Evolutionary conservation across 2,888 invertebrate species (phyloP).

Genomic region (Epistrophe grossulariae): DNA sequence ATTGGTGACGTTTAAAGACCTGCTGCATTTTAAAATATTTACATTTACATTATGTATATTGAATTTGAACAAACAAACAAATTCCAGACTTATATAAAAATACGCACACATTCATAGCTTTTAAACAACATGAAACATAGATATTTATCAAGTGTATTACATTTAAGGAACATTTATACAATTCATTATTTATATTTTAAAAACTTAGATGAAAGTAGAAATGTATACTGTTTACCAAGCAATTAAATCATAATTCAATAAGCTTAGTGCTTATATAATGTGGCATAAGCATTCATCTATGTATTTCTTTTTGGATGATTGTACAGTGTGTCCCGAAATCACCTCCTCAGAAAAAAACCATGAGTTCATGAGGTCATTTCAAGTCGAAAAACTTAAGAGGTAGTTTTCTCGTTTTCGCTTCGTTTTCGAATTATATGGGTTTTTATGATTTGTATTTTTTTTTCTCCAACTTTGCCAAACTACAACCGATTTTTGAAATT

Average conservation of each 20-base stretch:
- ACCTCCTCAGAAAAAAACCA: too few relatives aligned
- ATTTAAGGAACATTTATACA: constrained; percentile 20
- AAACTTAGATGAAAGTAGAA: constrained; percentile 22
- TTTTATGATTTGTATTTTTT: too few relatives aligned
- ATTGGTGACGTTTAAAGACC: neutral
- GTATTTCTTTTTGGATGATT: constrained; percentile 28
- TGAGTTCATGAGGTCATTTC: too few relatives aligned
- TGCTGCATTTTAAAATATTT: constrained; percentile 5
- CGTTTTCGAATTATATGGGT: too few relatives aligned
- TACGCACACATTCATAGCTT: constrained; percentile 21
- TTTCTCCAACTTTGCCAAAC: too few relatives aligned
- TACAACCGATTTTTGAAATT: too few relatives aligned
- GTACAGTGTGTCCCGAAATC: too few relatives aligned
- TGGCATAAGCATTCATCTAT: constrained; percentile 22
- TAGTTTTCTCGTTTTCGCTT: too few relatives aligned
- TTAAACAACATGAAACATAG: neutral
- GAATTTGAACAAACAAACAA: constrained; percentile 9
- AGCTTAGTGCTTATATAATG: constrained; percentile 12
- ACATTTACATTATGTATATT: neutral
- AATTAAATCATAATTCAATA: constrained; percentile 43
- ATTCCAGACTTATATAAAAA: neutral
- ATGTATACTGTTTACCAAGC: constrained; percentile 44
- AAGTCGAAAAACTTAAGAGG: too few relatives aligned
- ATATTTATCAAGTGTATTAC: constrained; percentile 17
- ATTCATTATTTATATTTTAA: constrained; percentile 28